Evolutionary conservation across 2,113 vertebrate species (phyloP), one percentile per base, ranked within the genome.

Genomic region (Menidia beryllina): DNA sequence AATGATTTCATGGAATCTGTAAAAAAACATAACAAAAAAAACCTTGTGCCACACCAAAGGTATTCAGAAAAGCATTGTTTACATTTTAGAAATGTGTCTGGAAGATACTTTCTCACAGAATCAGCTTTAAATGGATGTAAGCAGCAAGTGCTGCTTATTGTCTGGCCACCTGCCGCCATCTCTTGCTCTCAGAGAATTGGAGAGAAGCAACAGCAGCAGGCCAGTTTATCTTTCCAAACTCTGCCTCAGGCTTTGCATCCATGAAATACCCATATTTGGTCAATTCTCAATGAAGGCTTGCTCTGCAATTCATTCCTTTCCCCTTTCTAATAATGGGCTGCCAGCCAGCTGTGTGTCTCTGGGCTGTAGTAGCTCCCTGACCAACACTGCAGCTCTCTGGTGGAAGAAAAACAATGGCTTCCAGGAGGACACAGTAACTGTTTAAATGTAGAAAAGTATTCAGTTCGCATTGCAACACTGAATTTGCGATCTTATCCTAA

Each of bases 251-350:
- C 76, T 85, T 74, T 64, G 69, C 63, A 78, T 86, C 77, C 83
- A 79, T 41, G n/a, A 94, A 91, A 92, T 94, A 92, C 66, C 94
- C 88, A 91, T 94, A 94, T 94, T 92, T 94, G 93, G 94, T 90
- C 75, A 93, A 93, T 89, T 93, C 84, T 91, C 85, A 79, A 86
- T 82, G 90, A 77, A 80, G 59, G 65, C 84, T 85, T 54, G 65
- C 84, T 67, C 87, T 82, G 78, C 59, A 74, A 86, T 77, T 91
- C 93, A 94, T 94, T 94, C 94, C 93, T 91, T 91, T 90, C 86
- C 79, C 1, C 57, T 89, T 93, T 86, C 89, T 93, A 93, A 93
- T 91, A 91, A 89, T 45, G 85, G 91, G 90, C 90, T 43, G 41
- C 55, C 12, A 53, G 90, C 93, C 93, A 93, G 75, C 19, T 45